Conservation (phyloP, 2,888 invertebrate species). For the Zeuzera pyrina region DNA sequence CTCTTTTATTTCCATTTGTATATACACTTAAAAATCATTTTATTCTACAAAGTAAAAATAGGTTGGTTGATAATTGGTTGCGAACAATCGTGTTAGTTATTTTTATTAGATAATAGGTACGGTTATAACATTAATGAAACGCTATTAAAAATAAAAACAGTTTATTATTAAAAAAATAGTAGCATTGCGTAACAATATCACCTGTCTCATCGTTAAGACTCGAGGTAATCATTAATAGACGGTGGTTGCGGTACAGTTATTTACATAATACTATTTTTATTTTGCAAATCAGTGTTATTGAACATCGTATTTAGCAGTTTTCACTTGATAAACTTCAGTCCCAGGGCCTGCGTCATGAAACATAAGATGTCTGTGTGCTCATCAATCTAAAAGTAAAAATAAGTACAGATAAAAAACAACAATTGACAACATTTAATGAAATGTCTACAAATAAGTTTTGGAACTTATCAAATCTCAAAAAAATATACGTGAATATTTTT, state of each 20-base stretch:
- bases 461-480: too few relatives aligned
- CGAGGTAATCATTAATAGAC: conserved; percentile 53
- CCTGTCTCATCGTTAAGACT: conserved; percentile 44
- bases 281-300: conserved; percentile 1
- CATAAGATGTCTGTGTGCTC: conserved; percentile 92
- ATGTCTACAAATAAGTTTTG: too few relatives aligned
- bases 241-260: conserved; percentile 39
- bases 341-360: conserved; percentile 83
- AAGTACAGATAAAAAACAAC: too few relatives aligned
- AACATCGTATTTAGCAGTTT: conserved; percentile 13
- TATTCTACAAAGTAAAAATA: too few relatives aligned
- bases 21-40: too few relatives aligned
- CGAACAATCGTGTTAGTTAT: too few relatives aligned
- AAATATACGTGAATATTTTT: too few relatives aligned
- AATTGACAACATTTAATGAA: too few relatives aligned
- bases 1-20: too few relatives aligned
- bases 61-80: too few relatives aligned
- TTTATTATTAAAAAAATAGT: conserved; percentile 59
- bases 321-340: conserved; percentile 72
- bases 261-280: conserved; percentile 55
- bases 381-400: conserved; percentile 81
- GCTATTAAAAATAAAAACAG: conserved; percentile 55
- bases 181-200: conserved; percentile 69
- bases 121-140: background rate
- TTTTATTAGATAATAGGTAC: too few relatives aligned